Evolutionary conservation across 2,888 invertebrate species (phyloP).

Genomic region (Podabrus alpinus): DNA sequence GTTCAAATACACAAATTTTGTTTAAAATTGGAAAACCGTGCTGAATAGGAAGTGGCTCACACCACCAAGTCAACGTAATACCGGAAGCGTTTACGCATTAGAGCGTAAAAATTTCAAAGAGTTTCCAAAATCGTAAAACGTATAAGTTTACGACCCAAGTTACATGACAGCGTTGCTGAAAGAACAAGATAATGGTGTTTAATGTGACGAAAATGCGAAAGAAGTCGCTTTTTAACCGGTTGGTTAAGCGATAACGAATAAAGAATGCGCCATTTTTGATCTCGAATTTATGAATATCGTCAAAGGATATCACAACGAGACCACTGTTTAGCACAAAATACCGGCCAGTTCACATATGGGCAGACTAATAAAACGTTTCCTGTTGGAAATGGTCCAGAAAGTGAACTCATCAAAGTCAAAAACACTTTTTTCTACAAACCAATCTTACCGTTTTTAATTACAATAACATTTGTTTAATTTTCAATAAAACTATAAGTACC

Average conservation of each 20-base stretch:
- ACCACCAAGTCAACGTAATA: background rate
- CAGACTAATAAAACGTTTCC: conserved; percentile 8
- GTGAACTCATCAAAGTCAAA: background rate
- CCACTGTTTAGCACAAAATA: background rate
- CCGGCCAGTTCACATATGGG: background rate
- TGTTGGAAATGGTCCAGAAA: conserved; percentile 12
- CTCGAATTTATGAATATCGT: background rate
- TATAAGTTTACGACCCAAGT: background rate
- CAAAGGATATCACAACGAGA: background rate
- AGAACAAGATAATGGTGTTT: background rate
- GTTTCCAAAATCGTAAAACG: background rate
- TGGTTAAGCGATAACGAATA: background rate
- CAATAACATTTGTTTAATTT: background rate
- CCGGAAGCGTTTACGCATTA: background rate
- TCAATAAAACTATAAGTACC: background rate
- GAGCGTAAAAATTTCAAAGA: background rate
- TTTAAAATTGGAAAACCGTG: background rate
- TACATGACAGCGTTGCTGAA: background rate
- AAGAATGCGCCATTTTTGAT: background rate
- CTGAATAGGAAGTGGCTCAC: background rate
- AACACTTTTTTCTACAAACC: background rate
- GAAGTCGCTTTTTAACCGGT: background rate
- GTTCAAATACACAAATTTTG: background rate
- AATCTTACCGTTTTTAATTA: background rate
- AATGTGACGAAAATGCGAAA: background rate